These are phyloP conservation scores for Lacanobia wlatinum DNA, from an alignment of 2,888 invertebrate species.

Conservation along the genomic window DNA sequence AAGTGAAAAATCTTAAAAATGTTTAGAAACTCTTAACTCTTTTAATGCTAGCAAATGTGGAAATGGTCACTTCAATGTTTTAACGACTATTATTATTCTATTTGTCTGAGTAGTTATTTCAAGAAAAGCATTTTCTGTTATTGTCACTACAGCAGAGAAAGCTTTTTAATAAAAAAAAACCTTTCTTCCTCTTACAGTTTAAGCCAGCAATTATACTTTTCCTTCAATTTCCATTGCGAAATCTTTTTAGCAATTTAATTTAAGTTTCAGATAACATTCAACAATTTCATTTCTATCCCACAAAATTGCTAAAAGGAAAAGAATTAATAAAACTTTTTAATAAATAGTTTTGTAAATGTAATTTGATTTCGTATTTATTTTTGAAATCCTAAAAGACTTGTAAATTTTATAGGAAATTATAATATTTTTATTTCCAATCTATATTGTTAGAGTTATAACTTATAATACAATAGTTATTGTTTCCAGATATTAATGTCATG, in stretches of 20 bases:
- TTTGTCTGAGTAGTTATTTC: neutral
- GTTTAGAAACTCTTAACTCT: neutral
- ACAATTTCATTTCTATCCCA: conserved; percentile 65
- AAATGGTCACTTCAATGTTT: neutral
- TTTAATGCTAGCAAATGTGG: neutral
- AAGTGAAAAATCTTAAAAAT: neutral
- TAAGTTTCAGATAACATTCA: conserved; percentile 65
- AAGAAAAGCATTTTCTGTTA: conserved; percentile 2
- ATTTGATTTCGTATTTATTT: conserved; percentile 11
- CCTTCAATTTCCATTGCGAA: conserved; percentile 57
- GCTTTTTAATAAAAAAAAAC: neutral
- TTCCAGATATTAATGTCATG: conserved; percentile 47
- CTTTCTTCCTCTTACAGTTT: conserved; percentile 44
- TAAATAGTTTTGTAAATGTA: conserved; percentile 19
- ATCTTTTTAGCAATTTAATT: conserved; percentile 66
- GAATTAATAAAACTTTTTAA: neutral
- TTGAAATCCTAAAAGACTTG: conserved; percentile 56
- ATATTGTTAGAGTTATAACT: conserved; percentile 35
- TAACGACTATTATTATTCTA: neutral
- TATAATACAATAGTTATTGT: conserved; percentile 27
- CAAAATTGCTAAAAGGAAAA: conserved; percentile 52
- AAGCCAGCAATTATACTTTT: conserved; percentile 29
- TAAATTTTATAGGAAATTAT: conserved; percentile 50
- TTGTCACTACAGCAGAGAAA: neutral
- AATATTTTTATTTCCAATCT: neutral